These are phyloP conservation scores for Amyelois transitella DNA, from an alignment of 1,140 invertebrate species.

Conservation along the genomic window DNA sequence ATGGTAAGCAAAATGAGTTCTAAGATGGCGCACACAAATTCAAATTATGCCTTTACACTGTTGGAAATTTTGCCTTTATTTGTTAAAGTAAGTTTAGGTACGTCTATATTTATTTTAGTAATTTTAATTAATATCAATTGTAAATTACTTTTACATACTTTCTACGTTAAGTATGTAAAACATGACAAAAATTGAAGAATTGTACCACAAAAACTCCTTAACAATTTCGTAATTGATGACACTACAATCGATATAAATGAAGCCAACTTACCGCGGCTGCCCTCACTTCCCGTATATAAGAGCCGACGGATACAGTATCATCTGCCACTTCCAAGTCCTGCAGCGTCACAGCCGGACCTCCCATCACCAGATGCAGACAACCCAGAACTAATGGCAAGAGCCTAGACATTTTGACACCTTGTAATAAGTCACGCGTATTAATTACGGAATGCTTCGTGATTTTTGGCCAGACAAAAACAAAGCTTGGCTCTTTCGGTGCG, in stretches of 20 bases:
- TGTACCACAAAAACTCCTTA: no score
- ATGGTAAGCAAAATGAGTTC: no score
- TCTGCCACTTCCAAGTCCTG: conserved; percentile 54
- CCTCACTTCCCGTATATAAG: conserved; percentile 60
- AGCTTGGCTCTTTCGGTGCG: conserved; percentile 14
- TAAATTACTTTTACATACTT: no score
- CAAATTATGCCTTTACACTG: no score
- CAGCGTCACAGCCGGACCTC: conserved; percentile 26
- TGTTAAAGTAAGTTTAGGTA: no score
- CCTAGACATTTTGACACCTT: conserved; percentile 16
- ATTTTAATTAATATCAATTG: no score
- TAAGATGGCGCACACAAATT: no score
- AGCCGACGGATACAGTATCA: conserved; percentile 57
- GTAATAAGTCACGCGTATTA: not conserved
- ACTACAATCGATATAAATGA: not conserved
- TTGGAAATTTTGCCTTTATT: no score
- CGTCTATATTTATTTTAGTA: no score
- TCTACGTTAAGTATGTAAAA: no score
- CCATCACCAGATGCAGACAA: conserved; percentile 28
- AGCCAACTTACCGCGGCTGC: conserved; percentile 53
- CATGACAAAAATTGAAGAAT: no score
- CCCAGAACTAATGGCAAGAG: conserved; percentile 23
- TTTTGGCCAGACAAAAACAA: not conserved
- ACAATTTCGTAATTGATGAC: no score
- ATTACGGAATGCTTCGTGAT: conserved; percentile 3